These are phyloP conservation scores for Gila robusta DNA, from an alignment of 2,797 vertebrate species.

Conservation along the genomic window DNA sequence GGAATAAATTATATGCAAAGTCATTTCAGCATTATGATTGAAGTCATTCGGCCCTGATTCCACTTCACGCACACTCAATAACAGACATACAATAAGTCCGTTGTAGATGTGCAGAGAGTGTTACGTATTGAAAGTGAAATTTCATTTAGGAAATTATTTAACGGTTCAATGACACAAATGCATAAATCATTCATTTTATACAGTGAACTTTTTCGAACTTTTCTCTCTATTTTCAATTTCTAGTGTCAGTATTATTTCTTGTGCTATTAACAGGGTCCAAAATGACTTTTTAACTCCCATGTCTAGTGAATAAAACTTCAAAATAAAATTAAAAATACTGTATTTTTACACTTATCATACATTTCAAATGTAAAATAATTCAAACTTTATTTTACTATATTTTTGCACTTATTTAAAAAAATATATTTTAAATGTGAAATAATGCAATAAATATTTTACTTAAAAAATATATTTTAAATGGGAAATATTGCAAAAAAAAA, in stretches of 20 bases:
- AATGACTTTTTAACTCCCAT: neutral
- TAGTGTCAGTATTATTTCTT: neutral
- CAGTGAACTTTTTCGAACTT: neutral
- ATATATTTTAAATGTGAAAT: neutral
- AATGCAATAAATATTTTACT: too few relatives aligned
- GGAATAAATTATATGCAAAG: conserved; percentile 26
- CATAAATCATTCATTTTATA: neutral
- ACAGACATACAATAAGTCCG: neutral
- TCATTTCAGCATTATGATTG: conserved; percentile 22
- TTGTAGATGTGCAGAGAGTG: neutral
- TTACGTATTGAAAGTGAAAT: neutral
- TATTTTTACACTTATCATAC: neutral
- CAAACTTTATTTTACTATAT: neutral
- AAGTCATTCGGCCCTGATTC: conserved; percentile 1
- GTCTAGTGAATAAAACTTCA: neutral
- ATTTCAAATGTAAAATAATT: neutral
- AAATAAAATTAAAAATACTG: neutral
- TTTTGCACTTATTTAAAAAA: neutral
- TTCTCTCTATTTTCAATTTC: too few relatives aligned
- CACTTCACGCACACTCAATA: neutral
- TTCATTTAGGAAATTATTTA: conserved; percentile 16
- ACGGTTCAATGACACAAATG: conserved; percentile 6
- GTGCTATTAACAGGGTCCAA: neutral
- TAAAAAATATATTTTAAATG: too few relatives aligned
- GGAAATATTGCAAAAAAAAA: too few relatives aligned